These are phyloP conservation scores for Myotis davidii DNA, from an alignment of 2,113 vertebrate species.

Conservation along the genomic window DNA sequence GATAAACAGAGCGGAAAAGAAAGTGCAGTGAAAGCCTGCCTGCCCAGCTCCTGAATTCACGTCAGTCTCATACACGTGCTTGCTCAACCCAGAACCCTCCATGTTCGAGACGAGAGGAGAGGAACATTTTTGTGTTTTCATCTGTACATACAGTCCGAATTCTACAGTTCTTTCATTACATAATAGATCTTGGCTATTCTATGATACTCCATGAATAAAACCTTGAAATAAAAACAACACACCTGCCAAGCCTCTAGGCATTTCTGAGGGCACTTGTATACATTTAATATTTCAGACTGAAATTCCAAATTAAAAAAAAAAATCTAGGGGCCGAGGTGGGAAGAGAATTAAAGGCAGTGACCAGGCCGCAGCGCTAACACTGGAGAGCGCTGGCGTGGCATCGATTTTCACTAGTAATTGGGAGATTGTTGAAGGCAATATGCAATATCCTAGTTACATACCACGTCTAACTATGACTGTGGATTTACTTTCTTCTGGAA, in stretches of 20 bases:
- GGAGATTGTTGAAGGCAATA: conserved; percentile 73
- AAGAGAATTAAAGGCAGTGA: conserved; percentile 20
- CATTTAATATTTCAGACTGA: background rate
- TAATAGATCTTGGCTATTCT: background rate
- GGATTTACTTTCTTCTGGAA: conserved; percentile 68
- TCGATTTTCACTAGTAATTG: conserved; percentile 53
- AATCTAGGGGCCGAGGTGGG: background rate
- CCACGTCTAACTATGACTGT: conserved; percentile 59
- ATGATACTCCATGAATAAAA: background rate
- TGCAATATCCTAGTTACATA: conserved; percentile 72
- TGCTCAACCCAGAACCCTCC: background rate
- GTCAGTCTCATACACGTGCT: background rate
- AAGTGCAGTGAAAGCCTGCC: background rate
- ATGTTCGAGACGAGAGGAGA: background rate
- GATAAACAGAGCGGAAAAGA: background rate
- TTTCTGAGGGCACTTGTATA: background rate
- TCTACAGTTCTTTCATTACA: background rate
- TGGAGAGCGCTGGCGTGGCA: background rate
- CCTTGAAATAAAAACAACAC: background rate
- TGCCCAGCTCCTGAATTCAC: background rate
- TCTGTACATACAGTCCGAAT: background rate
- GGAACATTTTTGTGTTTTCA: background rate
- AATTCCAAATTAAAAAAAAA: conserved; percentile 21
- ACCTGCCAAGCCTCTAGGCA: background rate
- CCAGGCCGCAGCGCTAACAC: background rate